phyloP scores from a whole-genome alignment of 1,140 invertebrate species.

The Megalopta genalis region DNA sequence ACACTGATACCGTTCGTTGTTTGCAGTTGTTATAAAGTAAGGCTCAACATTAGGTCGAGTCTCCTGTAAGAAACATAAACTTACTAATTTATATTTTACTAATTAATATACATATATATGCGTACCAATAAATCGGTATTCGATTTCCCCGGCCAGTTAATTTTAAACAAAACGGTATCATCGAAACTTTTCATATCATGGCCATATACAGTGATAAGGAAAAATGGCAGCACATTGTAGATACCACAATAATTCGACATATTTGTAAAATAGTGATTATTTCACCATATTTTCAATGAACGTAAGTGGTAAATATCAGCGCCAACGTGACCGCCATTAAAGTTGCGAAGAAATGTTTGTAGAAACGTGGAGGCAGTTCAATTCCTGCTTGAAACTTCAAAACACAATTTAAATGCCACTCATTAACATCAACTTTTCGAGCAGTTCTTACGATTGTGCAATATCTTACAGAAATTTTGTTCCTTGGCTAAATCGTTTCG shows the following conservation, averaged over 20 bases:
- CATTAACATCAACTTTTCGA: background rate
- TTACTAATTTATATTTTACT: background rate
- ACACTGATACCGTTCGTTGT: constrained; percentile 88
- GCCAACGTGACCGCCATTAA: background rate
- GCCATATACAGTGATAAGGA: constrained; percentile 46
- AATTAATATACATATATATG: constrained; percentile 26
- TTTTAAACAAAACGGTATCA: constrained; percentile 89
- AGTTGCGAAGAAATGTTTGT: background rate
- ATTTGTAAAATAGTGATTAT: constrained; percentile 45
- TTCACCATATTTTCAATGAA: constrained; percentile 47
- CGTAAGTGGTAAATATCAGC: background rate
- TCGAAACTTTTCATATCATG: constrained; percentile 88
- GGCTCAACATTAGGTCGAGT: constrained; percentile 78
- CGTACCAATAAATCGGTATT: constrained; percentile 78
- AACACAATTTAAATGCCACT: background rate
- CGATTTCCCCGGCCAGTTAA: constrained; percentile 88
- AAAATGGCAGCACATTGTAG: constrained; percentile 49
- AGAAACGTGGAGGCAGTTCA: background rate
- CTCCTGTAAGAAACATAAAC: constrained; percentile 71
- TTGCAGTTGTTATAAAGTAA: constrained; percentile 82
- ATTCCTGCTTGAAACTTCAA: background rate
- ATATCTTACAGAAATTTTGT: background rate
- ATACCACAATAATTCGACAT: constrained; percentile 52
- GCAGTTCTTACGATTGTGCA: background rate
- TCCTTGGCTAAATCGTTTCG: background rate